Base-by-base conservation (phyloP, 2,888 invertebrate species). In the Phasia obesa region DNA sequence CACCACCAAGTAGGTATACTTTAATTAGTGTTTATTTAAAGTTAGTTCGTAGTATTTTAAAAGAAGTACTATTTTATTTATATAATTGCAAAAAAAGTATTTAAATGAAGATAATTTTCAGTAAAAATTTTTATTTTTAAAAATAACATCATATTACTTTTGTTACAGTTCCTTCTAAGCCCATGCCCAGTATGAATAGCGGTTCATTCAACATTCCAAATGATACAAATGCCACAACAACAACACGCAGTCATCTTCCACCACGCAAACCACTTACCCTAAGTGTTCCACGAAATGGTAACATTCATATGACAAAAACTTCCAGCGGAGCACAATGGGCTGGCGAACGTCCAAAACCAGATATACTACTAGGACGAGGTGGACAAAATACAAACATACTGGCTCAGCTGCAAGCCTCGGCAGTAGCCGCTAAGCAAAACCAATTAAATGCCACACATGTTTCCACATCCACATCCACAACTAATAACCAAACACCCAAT, bases 391-490 rank as follows among this genome's bases (percentile, higher is more conserved):
- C 87, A 76, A 89, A 89, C 84, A 89, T 90, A 6, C 62, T 89
- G 51, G 90, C 90, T 0, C 89, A 89, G 38, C 84, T 90, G 38
- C 90, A 90, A 81, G 90, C 90, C 23, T 89, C 90, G 3, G 88
- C 86, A 31, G 88, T 86, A 6, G 87, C 87, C 21, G 83, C 81
- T 55, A 85, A 82, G 74, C 82, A 53, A 81, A 73, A 65, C n/a
- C 79, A 75, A 80, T 21, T 90, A 93, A 23, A 93, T 1, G 90
- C 90, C 2, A 92, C 93, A 6, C 92, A 92, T 42, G n/a, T n/a
- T n/a, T n/a, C n/a, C n/a, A 93, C 84, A 74, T 84, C 76, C 49
- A 82, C 84, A 57, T 81, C 92, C 31, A 92, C 93, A n/a, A 92
- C 92, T 59, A 93, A 93, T 25, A 78, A 85, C 42, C 85, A 88